Evolutionary conservation across 2,113 vertebrate genomes (phyloP), one percentile per base, ranked within the genome.

Genomic region (Tupaia tana): DNA sequence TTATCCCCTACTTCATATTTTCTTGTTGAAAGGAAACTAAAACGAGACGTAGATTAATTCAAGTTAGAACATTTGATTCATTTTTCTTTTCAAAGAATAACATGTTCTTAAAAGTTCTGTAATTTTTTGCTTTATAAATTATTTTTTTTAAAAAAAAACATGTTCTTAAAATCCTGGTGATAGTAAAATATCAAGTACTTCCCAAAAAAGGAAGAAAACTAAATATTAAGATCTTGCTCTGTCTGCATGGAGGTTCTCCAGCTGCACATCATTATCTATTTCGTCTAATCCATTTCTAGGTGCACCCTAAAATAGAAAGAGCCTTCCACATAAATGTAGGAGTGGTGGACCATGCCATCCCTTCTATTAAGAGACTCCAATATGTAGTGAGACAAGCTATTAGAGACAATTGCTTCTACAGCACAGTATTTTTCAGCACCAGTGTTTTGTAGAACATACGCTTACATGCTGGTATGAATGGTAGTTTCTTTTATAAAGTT

Each of bases 251-350:
- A 95, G 52, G 82, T 63, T 90, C 77, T 82, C 89, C 79, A 34
- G 54, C 67, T 94, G 70, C 15, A 70, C 12, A 31, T 29, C 78
- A 79, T 86, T 93, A 25, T 20, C 18, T 89, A 15, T 81, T 81
- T 94, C 77, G 61, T 85, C 71, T 78, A 75, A 88, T 82, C 25
- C 82, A 11, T 79, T 96, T 81, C 74, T 91, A 85, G 22, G 54
- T 70, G 31, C 73, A 64, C 22, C 34, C 59, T 58, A 61, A 96
- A 95, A 97, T 78, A 89, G 59, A 81, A 95, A 93, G 66, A 82
- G 14, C 61, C 67, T 90, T 67, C 27, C n/a, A 27, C 80, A 80
- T 83, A 93, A 91, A 89, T 89, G 54, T 88, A 13, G 15, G 79
- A 94, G 59, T 89, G 56, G 19, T 82, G 70, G 52, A 92, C 79